Base-by-base conservation (phyloP, 2,797 vertebrate genomes). In the Australoheros facetus region DNA sequence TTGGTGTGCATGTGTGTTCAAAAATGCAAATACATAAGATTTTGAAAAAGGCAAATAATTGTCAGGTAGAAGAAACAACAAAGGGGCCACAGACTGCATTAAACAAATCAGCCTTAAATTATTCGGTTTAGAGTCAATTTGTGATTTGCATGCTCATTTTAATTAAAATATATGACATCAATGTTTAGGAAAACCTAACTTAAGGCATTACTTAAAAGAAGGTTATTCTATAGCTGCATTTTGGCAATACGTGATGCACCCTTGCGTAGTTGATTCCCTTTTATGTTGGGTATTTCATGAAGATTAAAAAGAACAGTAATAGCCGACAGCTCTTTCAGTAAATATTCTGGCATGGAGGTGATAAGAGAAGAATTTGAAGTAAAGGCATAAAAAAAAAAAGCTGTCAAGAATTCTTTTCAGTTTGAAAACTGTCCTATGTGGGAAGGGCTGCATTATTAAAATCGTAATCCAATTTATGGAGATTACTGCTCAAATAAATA, bases 311-410 rank as follows among this genome's bases (percentile, higher is more conserved):
- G 81, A 88, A 83, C 72, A 83, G 76, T 78, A 86, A 87, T 85
- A 88, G 87, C 91, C 56, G 30, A 60, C 86, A 88, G 88, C 82
- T 79, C 75, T 82, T 81, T 84, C 78, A 81, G 81, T 84, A 87
- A 91, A 91, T 87, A 87, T 74, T 88, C 91, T 93, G 91, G 88
- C 54, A 85, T 17, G 54, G 81, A 79, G 74, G 80, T 82, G 89
- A 93, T 92, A 93, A 91, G 87, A 80, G 79, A 88, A 80, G 3
- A 81, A 88, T 87, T 75, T 84, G 53, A 88, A 89, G 82, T 81
- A 76, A 75, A 70, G 70, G 60, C 76, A 78, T 71, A 23, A 30
- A 79, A 87, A 79, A 79, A 23, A 78, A 85, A 79, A 77, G 32
- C 78, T 82, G 83, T 84, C 72, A 88, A 45, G 37, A 83, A 85